Conservation (phyloP, 2,888 invertebrate species). For the Caenorhabditis sp. region DNA sequence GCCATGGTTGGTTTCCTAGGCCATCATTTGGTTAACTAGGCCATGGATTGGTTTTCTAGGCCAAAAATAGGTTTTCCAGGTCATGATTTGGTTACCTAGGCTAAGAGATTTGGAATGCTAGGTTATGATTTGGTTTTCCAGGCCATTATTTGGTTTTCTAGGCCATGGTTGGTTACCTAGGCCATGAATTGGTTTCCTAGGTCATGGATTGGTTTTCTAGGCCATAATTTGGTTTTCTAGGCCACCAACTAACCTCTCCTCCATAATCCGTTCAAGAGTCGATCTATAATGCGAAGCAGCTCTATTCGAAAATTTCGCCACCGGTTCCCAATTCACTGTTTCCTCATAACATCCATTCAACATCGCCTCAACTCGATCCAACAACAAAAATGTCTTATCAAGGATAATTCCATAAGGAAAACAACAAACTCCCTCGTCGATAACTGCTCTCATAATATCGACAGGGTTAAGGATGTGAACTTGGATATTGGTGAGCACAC, state of each 20-base stretch:
- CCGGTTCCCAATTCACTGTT: constrained; percentile 54
- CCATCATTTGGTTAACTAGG: too few species aligned
- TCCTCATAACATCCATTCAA: constrained; percentile 36
- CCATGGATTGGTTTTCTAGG: too few species aligned
- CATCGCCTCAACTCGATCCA: constrained; percentile 56
- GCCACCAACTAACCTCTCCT: constrained; percentile 62
- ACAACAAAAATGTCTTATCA: constrained; percentile 59
- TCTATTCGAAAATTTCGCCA: constrained; percentile 57
- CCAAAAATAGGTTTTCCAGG: too few species aligned
- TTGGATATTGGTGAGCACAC: constrained; percentile 64
- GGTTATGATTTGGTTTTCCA: too few species aligned
- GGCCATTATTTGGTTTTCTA: too few species aligned
- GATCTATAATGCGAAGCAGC: constrained; percentile 64
- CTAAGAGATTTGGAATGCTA: too few species aligned
- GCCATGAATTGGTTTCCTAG: too few species aligned
- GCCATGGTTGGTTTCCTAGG: too few species aligned
- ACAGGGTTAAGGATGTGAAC: constrained; percentile 69
- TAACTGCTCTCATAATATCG: constrained; percentile 66
- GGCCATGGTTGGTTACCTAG: too few species aligned
- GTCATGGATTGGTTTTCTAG: too few species aligned
- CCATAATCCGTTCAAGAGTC: constrained; percentile 55
- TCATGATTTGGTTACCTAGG: too few species aligned
- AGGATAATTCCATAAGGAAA: constrained; percentile 68
- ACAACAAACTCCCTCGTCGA: constrained; percentile 69
- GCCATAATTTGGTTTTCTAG: too few species aligned